A percentile compares a stretch with the other conserved stretches of the same genome.
These are phyloP conservation scores for Dione vanillae DNA, from an alignment of 2,888 invertebrate genomes.

Conservation along the genomic window DNA sequence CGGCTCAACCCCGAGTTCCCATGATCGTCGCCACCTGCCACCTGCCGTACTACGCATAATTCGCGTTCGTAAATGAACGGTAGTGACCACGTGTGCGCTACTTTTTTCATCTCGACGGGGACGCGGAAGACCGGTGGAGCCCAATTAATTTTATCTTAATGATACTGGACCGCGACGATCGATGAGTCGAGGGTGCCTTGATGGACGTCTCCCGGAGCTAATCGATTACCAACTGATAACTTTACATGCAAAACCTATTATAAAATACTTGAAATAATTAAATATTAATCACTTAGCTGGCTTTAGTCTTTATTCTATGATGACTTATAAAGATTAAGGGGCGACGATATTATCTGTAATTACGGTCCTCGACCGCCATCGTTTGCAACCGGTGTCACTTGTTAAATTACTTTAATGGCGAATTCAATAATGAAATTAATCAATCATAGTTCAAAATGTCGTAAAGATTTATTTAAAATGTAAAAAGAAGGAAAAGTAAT, in stretches of 20 bases:
- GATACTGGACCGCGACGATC: constrained; percentile 53
- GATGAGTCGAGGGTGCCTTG: constrained; percentile 51
- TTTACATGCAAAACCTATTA: constrained; percentile 52
- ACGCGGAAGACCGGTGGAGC: constrained; percentile 79
- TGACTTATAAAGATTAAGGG: constrained; percentile 35
- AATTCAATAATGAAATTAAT: constrained; percentile 45
- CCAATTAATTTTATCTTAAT: constrained; percentile 80
- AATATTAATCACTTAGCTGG: constrained; percentile 44
- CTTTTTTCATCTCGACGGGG: constrained; percentile 68
- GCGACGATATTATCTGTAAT: constrained; percentile 40
- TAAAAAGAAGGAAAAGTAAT: constrained; percentile 3
- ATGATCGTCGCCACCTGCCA: constrained; percentile 75
- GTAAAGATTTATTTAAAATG: constrained; percentile 25
- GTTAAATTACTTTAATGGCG: constrained; percentile 42
- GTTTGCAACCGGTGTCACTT: constrained; percentile 36
- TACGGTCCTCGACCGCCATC: constrained; percentile 26
- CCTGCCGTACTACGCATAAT: constrained; percentile 84
- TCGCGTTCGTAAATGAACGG: constrained; percentile 84
- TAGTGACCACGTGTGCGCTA: constrained; percentile 83
- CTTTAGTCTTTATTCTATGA: constrained; percentile 35
- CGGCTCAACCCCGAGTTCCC: constrained; percentile 80
- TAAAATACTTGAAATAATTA: constrained; percentile 42
- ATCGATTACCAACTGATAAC: constrained; percentile 64
- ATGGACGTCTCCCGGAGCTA: constrained; percentile 62
- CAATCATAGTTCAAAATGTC: constrained; percentile 45